Base-by-base conservation (phyloP, 1,140 invertebrate species). In the Ceratitis capitata region DNA sequence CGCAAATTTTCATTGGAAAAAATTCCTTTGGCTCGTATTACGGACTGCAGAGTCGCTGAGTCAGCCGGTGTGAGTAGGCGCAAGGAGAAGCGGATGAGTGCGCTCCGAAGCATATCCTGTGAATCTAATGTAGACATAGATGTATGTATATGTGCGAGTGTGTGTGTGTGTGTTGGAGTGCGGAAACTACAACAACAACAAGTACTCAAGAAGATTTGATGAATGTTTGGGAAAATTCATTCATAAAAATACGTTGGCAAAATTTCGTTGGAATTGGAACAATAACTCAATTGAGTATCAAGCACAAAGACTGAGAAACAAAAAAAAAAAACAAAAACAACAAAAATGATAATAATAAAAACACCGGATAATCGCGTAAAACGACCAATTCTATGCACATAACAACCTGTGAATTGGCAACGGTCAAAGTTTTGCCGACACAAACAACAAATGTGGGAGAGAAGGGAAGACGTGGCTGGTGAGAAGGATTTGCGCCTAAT, bases 181-280 rank as follows among this genome's bases (percentile, higher is more conserved):
- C 61, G 32, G 69, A 78, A 69, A 69, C 26, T 69, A 35, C 32
- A 35, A 35, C 32, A 9, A 64, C 35, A 58, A 32, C 14, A 29
- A 16, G 10, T 16, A 32, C 16, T n/a, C 14, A 9, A 19, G 29
- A 74, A 3, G 64, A n/a, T 12, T n/a, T 78, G 69, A 78, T 74
- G 69, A 39, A 78, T 78, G 69, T 78, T 78, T 78, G 69, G 19
- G 69, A 78, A 78, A 78, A 78, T 78, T 78, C 69, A 78, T 78
- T 78, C 69, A 78, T 78, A 78, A 47, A 78, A 78, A 78, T 78
- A 78, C 69, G 69, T 78, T 78, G 39, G 69, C 69, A 78, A 78
- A 56, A 78, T 78, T 78, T 78, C 69, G n/a, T 10, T 78, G 69
- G 69, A 78, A 78, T 39, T 45, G 69, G 69, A 42, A 78, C 69